These are phyloP conservation scores for Danio jaintianensis DNA, from an alignment of 2,797 vertebrate species.

Conservation along the genomic window DNA sequence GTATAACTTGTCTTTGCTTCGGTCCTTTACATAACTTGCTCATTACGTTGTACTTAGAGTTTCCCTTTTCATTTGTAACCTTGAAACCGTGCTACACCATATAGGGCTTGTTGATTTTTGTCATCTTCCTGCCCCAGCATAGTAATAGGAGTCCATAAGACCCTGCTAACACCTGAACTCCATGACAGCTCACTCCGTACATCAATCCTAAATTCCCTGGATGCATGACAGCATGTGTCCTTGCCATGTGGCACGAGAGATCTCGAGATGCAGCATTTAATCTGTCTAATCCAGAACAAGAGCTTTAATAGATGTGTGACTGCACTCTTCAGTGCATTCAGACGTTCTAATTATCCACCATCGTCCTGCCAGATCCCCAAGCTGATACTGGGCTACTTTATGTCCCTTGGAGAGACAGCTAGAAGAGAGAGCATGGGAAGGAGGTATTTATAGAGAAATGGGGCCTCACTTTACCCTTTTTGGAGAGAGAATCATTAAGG, in stretches of 20 bases:
- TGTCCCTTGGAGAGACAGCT: slow-evolving; percentile 82
- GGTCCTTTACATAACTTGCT: slow-evolving; percentile 57
- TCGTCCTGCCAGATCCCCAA: slow-evolving; percentile 71
- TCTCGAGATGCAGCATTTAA: slow-evolving; percentile 76
- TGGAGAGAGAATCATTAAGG: slow-evolving; percentile 85
- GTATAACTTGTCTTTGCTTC: slow-evolving; percentile 50
- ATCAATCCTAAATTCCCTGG: slow-evolving; percentile 35
- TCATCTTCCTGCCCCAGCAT: not conserved
- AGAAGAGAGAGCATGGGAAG: slow-evolving; percentile 77
- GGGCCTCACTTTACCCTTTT: slow-evolving; percentile 85
- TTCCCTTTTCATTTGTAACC: not conserved
- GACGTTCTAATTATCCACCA: slow-evolving; percentile 78
- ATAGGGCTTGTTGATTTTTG: not conserved
- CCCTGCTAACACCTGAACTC: slow-evolving; percentile 1
- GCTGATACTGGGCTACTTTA: slow-evolving; percentile 84
- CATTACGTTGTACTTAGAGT: slow-evolving; percentile 47
- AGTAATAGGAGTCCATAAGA: not conserved
- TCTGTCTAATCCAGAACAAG: slow-evolving; percentile 79
- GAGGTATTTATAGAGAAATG: slow-evolving; percentile 86
- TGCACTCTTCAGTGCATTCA: slow-evolving; percentile 60
- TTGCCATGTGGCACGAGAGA: slow-evolving; percentile 65
- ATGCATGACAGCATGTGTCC: slow-evolving; percentile 62
- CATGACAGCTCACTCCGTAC: slow-evolving; percentile 4
- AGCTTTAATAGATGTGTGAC: slow-evolving; percentile 72
- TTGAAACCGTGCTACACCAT: not conserved